Base-by-base conservation (phyloP, 2,888 invertebrate species). In the Hipparchia sbordonii region DNA sequence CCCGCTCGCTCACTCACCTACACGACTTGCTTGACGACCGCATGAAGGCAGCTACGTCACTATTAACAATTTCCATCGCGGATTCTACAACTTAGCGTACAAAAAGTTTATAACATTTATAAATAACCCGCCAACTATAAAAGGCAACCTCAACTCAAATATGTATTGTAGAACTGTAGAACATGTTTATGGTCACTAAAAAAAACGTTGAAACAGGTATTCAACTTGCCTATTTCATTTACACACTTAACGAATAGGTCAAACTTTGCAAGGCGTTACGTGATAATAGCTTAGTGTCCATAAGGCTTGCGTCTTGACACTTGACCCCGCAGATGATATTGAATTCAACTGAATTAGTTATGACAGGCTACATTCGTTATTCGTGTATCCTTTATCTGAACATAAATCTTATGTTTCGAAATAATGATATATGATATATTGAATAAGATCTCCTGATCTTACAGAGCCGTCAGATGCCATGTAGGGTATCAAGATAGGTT, bases 1-100 rank as follows among this genome's bases (percentile, higher is more conserved):
- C 74, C 89, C 88, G 82, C 85, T 87, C 82, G 81, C 83, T 84
- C 81, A 80, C 81, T 84, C 85, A 84, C 86, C 86, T 84, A 87
- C 86, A 65, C 76, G 73, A 70, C 72, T 75, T 48, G 76, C 79
- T 75, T 67, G 75, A 74, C 79, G 77, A 77, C 74, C 74, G 73
- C 77, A 81, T 79, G 74, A 75, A 76, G 75, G 77, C 80, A 76
- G 72, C 77, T 77, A 79, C 80, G 77, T 78, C 74, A 78, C 73
- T 72, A 60, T 75, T 73, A 73, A 74, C 72, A 75, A 74, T 75
- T 72, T 77, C 60, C 63, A 76, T 74, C 70, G 80, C 76, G 62
- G 74, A 74, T 72, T 76, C 74, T 62, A 71, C 60, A 52, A 76
- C 69, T 68, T 13, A 7, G 61, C 61, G 56, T 61, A 67, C 62